These are phyloP conservation scores for Acrossocheilus fasciatus DNA, from an alignment of 2,797 vertebrate species.

Conservation along the genomic window DNA sequence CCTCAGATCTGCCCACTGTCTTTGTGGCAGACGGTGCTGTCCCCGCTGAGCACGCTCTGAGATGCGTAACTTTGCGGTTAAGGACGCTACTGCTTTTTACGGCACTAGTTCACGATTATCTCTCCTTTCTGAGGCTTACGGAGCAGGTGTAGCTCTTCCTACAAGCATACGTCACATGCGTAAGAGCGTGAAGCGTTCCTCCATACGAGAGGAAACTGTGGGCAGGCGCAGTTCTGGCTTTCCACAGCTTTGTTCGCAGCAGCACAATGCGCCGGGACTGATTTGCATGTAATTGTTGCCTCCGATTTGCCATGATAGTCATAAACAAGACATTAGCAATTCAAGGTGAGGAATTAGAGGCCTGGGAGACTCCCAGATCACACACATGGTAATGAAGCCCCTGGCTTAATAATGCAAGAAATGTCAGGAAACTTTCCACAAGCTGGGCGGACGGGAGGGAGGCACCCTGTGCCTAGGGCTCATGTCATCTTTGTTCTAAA, in stretches of 20 bases:
- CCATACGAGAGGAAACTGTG: not conserved
- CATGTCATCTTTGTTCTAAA: slow-evolving; percentile 72
- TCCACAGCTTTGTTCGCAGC: slow-evolving; percentile 52
- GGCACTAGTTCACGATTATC: not conserved
- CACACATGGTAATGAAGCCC: slow-evolving; percentile 76
- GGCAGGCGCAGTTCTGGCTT: slow-evolving; percentile 25
- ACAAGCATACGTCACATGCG: not conserved
- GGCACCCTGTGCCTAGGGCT: slow-evolving; percentile 64
- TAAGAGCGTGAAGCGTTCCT: not conserved
- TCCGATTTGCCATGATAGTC: slow-evolving; percentile 68
- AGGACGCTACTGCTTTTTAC: not conserved
- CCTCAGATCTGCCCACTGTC: slow-evolving; percentile 48
- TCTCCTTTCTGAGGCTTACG: slow-evolving; percentile 4
- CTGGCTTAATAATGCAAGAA: slow-evolving; percentile 77
- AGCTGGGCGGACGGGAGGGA: slow-evolving; percentile 60
- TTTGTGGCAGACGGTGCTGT: slow-evolving; percentile 21
- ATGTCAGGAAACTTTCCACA: slow-evolving; percentile 80
- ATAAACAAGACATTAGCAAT: slow-evolving; percentile 79
- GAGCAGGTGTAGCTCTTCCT: slow-evolving; percentile 26
- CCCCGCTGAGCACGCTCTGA: slow-evolving; percentile 1
- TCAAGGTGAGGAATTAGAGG: slow-evolving; percentile 75
- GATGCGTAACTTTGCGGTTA: slow-evolving; percentile 35
- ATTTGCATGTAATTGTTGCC: slow-evolving; percentile 73
- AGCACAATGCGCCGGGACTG: slow-evolving; percentile 55
- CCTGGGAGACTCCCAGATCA: slow-evolving; percentile 74